phyloP scores from a whole-genome alignment of 2,797 vertebrate species.

The Chelon auratus region DNA sequence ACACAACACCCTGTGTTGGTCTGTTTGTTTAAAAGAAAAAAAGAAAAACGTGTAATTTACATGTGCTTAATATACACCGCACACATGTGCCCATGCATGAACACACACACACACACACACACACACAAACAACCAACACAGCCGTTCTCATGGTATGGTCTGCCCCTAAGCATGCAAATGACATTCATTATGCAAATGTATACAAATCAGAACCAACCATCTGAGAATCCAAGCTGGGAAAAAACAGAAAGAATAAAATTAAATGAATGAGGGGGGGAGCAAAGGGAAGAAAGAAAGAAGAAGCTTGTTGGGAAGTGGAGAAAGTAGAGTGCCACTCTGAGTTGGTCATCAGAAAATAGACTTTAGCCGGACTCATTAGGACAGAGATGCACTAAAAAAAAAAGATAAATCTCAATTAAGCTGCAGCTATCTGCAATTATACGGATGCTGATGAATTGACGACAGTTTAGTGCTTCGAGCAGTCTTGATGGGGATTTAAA shows the following conservation, averaged over 20 bases:
- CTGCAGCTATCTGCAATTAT: neutral
- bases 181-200: constrained; percentile 97
- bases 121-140: constrained; percentile 79
- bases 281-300: constrained; percentile 33
- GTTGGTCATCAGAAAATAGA: constrained; percentile 36
- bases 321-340: constrained; percentile 41
- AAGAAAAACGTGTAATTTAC: constrained; percentile 58
- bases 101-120: constrained; percentile 59
- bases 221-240: constrained; percentile 87
- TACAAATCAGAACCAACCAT: constrained; percentile 96
- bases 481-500: neutral
- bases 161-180: constrained; percentile 96
- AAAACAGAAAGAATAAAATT: constrained; percentile 79
- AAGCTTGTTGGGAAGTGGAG: constrained; percentile 33
- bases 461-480: constrained; percentile 7
- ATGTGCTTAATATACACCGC: constrained; percentile 68
- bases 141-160: constrained; percentile 91
- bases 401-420: constrained; percentile 2
- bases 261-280: constrained; percentile 64
- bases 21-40: constrained; percentile 53
- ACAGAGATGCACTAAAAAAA: neutral
- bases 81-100: constrained; percentile 55
- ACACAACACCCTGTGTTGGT: constrained; percentile 56
- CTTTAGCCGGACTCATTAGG: constrained; percentile 21
- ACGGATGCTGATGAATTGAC: neutral